Conservation (phyloP, 2,113 vertebrate genomes). For the Percopsis transmontana region DNA sequence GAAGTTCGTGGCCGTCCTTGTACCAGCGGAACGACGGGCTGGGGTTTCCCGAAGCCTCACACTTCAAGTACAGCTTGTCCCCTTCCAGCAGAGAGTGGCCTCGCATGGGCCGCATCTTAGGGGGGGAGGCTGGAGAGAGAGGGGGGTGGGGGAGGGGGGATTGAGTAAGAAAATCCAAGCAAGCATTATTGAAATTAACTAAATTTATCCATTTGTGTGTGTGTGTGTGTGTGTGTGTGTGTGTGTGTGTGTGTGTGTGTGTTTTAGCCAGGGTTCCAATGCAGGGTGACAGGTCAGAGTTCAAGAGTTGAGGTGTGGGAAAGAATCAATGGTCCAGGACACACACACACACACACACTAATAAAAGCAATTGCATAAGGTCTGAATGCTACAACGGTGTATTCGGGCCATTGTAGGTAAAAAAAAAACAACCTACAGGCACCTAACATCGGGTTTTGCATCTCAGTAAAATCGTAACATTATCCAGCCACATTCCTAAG, state of each 20-base stretch:
- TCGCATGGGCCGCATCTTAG: constrained; percentile 90
- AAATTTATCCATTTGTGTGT: constrained; percentile 21
- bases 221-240: not conserved
- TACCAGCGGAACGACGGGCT: constrained; percentile 94
- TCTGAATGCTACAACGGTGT: too few species aligned
- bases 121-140: constrained; percentile 81
- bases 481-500: too few species aligned
- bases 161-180: constrained; percentile 32
- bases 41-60: constrained; percentile 90
- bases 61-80: constrained; percentile 92
- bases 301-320: constrained; percentile 2
- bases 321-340: constrained; percentile 31
- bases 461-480: too few species aligned
- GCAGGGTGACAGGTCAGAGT: constrained; percentile 24
- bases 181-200: constrained; percentile 36
- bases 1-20: constrained; percentile 94
- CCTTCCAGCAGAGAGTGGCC: constrained; percentile 88
- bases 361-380: not conserved
- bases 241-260: not conserved
- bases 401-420: too few species aligned
- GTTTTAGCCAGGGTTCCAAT: constrained; percentile 8
- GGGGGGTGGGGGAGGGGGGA: constrained; percentile 5
- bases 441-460: too few species aligned
- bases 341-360: too few species aligned
- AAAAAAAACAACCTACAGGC: too few species aligned